Evolutionary conservation across 2,888 invertebrate genomes (phyloP).

Genomic region (Caenorhabditis sp.): DNA sequence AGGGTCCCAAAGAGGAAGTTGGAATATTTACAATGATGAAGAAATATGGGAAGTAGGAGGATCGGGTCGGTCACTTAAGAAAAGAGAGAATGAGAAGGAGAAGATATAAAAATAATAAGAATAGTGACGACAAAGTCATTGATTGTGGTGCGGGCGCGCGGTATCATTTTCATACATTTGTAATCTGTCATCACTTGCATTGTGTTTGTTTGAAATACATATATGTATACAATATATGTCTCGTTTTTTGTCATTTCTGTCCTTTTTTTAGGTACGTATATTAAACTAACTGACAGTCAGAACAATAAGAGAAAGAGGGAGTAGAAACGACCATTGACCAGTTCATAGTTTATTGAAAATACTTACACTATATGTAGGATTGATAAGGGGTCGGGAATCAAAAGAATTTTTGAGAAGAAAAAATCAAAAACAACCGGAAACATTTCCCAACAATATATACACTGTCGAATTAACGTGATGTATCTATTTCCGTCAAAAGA

Average conservation of each 20-base stretch:
- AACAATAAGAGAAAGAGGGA: background rate
- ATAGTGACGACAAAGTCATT: background rate
- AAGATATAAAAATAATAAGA: background rate
- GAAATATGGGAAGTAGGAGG: background rate
- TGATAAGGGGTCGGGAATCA: background rate
- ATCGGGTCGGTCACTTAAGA: background rate
- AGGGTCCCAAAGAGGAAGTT: background rate
- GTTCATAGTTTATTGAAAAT: background rate
- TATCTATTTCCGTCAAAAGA: background rate
- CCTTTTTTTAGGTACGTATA: background rate
- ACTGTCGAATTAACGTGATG: too few species aligned
- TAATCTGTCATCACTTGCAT: slow-evolving; percentile 1
- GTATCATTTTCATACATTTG: background rate
- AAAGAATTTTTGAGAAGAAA: background rate
- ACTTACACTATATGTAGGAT: background rate
- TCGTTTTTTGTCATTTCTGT: background rate
- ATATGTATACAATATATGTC: background rate
- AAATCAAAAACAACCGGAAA: too few species aligned
- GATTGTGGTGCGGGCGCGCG: background rate
- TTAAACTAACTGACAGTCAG: background rate
- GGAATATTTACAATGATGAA: background rate
- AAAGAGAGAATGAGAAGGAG: background rate
- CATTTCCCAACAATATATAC: too few species aligned
- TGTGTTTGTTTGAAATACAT: background rate
- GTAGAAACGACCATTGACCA: background rate